Conservation (phyloP, 2,113 vertebrate genomes). For the Opisthocomus hoazin region DNA sequence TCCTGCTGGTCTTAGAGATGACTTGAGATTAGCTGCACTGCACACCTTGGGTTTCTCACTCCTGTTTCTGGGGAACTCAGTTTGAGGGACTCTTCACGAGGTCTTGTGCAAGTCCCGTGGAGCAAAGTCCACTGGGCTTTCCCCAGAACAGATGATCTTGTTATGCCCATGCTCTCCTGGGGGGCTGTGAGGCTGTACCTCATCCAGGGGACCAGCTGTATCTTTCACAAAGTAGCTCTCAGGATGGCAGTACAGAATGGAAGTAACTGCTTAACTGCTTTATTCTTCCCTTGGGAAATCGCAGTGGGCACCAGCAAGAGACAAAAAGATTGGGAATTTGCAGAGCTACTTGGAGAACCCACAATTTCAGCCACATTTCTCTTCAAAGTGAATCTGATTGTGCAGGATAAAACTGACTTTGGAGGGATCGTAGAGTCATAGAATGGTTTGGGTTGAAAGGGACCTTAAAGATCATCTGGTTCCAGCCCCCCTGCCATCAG, state of each 20-base stretch:
- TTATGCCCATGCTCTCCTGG: neutral
- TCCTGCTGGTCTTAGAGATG: neutral
- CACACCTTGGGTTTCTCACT: neutral
- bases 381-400: neutral
- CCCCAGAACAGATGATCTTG: neutral
- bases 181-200: neutral
- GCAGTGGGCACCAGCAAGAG: neutral
- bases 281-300: neutral
- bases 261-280: neutral
- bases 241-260: neutral
- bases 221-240: neutral
- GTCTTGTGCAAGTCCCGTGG: neutral
- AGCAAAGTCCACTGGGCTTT: neutral
- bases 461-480: too few species aligned
- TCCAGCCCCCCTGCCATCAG: too few species aligned
- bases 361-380: neutral
- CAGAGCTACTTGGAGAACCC: neutral
- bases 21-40: neutral
- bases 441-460: too few species aligned
- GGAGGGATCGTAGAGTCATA: too few species aligned
- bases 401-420: neutral
- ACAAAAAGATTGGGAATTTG: neutral
- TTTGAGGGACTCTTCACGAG: neutral
- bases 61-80: accelerated
- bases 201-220: neutral